Conservation (phyloP, 2,113 vertebrate species). For the Syngnathus scovelli region DNA sequence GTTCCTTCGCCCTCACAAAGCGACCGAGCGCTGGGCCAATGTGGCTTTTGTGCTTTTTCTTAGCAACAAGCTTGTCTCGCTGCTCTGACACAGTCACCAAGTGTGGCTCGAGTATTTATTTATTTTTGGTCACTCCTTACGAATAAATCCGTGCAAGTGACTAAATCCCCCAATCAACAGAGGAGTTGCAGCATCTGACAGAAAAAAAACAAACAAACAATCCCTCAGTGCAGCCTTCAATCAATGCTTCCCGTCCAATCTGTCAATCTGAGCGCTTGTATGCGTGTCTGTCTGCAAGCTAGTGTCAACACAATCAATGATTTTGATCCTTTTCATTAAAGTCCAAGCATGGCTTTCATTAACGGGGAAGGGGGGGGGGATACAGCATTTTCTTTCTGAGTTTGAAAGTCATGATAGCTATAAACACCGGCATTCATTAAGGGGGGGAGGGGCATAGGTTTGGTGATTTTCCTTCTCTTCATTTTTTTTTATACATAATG, state of each 20-base stretch:
- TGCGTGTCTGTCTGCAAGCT: constrained; percentile 26
- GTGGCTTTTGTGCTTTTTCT: constrained; percentile 62
- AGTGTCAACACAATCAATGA: constrained; percentile 56
- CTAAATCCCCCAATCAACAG: constrained; percentile 54
- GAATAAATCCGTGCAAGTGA: constrained; percentile 39
- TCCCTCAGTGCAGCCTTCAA: constrained; percentile 41
- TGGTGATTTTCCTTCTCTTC: background rate
- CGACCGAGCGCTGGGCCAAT: constrained; percentile 45
- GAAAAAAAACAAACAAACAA: constrained; percentile 45
- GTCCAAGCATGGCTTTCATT: constrained; percentile 62
- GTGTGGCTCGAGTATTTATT: background rate
- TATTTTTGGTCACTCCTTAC: constrained; percentile 13
- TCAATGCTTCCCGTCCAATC: constrained; percentile 59
- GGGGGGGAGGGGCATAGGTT: constrained; percentile 39
- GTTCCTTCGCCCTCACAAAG: constrained; percentile 55
- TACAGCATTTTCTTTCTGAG: constrained; percentile 46
- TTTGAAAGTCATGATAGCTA: constrained; percentile 46
- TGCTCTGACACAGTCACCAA: background rate
- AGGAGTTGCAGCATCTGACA: constrained; percentile 21
- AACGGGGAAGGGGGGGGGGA: constrained; percentile 24
- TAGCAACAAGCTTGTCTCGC: constrained; percentile 45
- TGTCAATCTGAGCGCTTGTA: constrained; percentile 43
- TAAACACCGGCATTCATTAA: constrained; percentile 66
- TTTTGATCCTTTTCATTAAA: constrained; percentile 65
- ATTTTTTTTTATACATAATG: constrained; percentile 59